Percentiles rank a stretch among this genome's conserved stretches.
These are phyloP conservation scores for Muraenolepis orangiensis DNA, from an alignment of 2,797 vertebrate genomes.

Conservation along the genomic window DNA sequence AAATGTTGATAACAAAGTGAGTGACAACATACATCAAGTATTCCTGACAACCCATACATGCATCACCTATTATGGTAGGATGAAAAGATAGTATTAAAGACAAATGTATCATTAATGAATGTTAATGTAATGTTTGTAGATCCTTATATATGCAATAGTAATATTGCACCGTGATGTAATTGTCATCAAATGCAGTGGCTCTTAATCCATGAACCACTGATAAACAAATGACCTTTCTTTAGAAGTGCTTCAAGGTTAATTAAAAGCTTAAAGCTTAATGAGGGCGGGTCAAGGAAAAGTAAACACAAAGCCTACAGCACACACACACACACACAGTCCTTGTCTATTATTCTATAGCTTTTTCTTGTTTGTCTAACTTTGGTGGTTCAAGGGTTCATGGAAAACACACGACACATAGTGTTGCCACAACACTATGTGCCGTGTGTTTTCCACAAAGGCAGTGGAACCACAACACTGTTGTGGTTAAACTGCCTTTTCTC, in stretches of 20 bases:
- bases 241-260: too few relatives aligned
- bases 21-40: too few relatives aligned
- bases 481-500: neutral
- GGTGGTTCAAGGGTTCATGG: neutral
- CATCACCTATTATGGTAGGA: neutral
- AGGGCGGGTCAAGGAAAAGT: neutral
- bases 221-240: too few relatives aligned
- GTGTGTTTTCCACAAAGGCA: too few relatives aligned
- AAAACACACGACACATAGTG: neutral
- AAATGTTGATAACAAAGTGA: too few relatives aligned
- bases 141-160: neutral
- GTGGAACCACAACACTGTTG: too few relatives aligned
- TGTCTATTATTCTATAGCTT: neutral
- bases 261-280: too few relatives aligned
- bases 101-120: neutral
- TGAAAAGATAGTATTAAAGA: neutral
- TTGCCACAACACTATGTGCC: too few relatives aligned
- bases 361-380: neutral
- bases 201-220: too few relatives aligned
- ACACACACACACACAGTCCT: too few relatives aligned
- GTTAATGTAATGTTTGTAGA: neutral
- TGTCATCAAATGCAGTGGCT: too few relatives aligned
- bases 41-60: neutral
- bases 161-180: neutral
- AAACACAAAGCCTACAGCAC: neutral